Conservation (phyloP, 2,888 invertebrate species). For the Malacosoma neustria region DNA sequence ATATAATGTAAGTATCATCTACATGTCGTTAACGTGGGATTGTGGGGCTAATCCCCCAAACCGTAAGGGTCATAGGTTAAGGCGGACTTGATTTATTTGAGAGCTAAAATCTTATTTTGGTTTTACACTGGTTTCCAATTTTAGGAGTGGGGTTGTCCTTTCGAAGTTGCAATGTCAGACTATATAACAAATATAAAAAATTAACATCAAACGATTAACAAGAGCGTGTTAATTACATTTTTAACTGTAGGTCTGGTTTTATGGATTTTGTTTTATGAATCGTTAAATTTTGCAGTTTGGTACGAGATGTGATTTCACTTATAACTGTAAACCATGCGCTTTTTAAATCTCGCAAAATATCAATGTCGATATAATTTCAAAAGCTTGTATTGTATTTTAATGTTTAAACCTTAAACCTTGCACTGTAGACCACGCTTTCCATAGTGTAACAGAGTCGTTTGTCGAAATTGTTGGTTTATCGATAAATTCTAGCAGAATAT, state of each 20-base stretch:
- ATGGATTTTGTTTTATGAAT: background rate
- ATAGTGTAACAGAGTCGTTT: too few species aligned
- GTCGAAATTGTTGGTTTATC: too few species aligned
- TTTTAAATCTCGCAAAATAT: too few species aligned
- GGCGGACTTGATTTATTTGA: constrained; percentile 49
- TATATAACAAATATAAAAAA: too few species aligned
- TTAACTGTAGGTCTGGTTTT: background rate
- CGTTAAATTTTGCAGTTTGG: background rate
- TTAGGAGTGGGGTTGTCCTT: constrained; percentile 1
- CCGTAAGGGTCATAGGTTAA: constrained; percentile 46
- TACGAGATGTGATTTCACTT: background rate
- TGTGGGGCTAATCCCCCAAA: constrained; percentile 28
- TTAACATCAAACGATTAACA: background rate
- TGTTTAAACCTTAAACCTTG: too few species aligned
- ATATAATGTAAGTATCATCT: background rate
- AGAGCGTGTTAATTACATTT: background rate
- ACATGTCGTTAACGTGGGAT: constrained; percentile 10
- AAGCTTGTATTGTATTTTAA: too few species aligned
- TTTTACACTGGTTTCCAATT: constrained; percentile 7
- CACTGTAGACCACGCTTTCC: too few species aligned
- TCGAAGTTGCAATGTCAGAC: too few species aligned
- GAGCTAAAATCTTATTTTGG: constrained; percentile 11
- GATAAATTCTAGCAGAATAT: too few species aligned
- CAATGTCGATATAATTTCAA: too few species aligned
- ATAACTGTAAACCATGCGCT: background rate